phyloP scores from a whole-genome alignment of 2,888 invertebrate genomes.

The Pediacus dermestoides region DNA sequence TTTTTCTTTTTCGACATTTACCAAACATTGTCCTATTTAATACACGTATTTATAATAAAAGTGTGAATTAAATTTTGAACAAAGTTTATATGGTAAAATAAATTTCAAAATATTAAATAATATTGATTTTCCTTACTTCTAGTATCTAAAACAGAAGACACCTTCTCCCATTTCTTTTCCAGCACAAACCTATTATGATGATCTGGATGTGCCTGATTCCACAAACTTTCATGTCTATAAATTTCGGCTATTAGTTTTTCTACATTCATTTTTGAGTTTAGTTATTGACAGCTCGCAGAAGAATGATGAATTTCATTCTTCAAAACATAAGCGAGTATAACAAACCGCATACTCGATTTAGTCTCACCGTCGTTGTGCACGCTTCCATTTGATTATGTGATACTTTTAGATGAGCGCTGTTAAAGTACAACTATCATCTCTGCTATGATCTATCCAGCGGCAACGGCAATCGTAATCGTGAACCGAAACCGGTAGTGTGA shows the following conservation, averaged over 20 bases:
- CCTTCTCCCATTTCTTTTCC: conserved; percentile 11
- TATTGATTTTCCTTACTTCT: conserved; percentile 13
- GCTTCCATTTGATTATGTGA: not conserved
- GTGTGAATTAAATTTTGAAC: too few species aligned
- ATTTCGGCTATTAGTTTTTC: not conserved
- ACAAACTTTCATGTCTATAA: conserved; percentile 1
- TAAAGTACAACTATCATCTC: conserved; percentile 1
- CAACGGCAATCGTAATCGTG: too few species aligned
- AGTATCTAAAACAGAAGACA: conserved; percentile 2
- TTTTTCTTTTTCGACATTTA: conserved; percentile 11
- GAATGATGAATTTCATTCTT: not conserved
- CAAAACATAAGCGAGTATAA: not conserved
- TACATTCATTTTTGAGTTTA: not conserved
- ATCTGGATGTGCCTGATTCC: conserved; percentile 14
- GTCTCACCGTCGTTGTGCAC: not conserved
- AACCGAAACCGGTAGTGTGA: too few species aligned
- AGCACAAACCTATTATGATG: conserved; percentile 14
- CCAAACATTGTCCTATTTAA: conserved; percentile 6
- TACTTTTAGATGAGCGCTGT: not conserved
- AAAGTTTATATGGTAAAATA: too few species aligned
- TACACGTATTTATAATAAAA: too few species aligned
- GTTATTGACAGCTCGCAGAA: not conserved
- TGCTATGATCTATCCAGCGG: not conserved
- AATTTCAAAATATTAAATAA: too few species aligned
- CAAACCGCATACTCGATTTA: not conserved